Conservation (phyloP, 2,888 invertebrate species). For the Dermolepida albohirtum region DNA sequence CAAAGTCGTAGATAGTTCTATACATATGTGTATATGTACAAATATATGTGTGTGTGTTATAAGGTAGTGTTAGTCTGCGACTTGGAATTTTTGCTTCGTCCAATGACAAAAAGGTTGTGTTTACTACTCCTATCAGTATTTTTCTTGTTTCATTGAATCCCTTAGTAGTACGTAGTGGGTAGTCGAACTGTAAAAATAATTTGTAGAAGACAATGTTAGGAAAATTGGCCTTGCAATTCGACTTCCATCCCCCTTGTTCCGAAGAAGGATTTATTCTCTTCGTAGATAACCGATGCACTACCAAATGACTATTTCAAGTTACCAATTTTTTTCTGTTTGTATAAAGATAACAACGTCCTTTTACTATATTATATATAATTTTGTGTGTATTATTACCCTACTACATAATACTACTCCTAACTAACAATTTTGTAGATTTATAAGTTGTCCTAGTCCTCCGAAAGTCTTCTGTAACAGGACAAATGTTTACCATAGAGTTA, state of each 20-base stretch:
- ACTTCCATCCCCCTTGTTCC: slow-evolving; percentile 3
- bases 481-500: slow-evolving; percentile 44
- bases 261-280: slow-evolving; percentile 8
- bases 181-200: too few relatives aligned
- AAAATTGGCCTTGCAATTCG: too few relatives aligned
- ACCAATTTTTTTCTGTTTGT: slow-evolving; percentile 31
- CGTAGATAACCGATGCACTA: slow-evolving; percentile 24
- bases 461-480: slow-evolving; percentile 58
- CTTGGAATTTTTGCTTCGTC: slow-evolving; percentile 18
- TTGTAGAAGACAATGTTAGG: too few relatives aligned
- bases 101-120: slow-evolving; percentile 20
- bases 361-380: slow-evolving; percentile 18
- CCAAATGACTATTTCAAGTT: slow-evolving; percentile 43
- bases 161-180: slow-evolving; percentile 20
- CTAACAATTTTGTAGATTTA: slow-evolving; percentile 50
- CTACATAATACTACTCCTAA: slow-evolving; percentile 2
- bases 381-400: slow-evolving; percentile 36
- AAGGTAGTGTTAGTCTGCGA: slow-evolving; percentile 19
- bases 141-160: slow-evolving; percentile 7
- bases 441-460: slow-evolving; percentile 62
- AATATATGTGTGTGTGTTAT: background rate
- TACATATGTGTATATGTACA: background rate
- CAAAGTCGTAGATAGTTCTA: slow-evolving; percentile 21
- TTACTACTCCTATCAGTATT: slow-evolving; percentile 34
- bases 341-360: slow-evolving; percentile 40